phyloP scores from a whole-genome alignment of 2,113 vertebrate species.

The Gymnocephalus cernua region DNA sequence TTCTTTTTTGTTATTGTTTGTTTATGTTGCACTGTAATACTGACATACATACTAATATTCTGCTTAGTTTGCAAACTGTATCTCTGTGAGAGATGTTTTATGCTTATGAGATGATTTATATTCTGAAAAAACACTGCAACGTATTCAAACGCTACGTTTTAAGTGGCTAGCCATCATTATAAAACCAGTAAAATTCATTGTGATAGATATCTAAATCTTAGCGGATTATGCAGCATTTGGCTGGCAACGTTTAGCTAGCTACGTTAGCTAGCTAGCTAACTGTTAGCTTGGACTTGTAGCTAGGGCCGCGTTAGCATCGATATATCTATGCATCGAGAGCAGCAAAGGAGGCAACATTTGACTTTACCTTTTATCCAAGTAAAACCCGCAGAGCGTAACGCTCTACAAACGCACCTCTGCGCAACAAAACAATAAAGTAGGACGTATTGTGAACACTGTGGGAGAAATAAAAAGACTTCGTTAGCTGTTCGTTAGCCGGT shows the following conservation, averaged over 20 bases:
- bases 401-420: not conserved
- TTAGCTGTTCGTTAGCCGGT: conserved; percentile 51
- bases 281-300: conserved; percentile 49
- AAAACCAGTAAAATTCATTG: accelerated
- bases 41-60: too few species aligned
- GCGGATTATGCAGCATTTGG: not conserved
- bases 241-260: not conserved
- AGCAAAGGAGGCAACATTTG: not conserved
- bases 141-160: accelerated
- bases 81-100: too few species aligned
- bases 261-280: not conserved
- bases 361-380: conserved; percentile 59
- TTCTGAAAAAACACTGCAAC: too few species aligned
- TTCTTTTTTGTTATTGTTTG: too few species aligned
- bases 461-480: conserved; percentile 4
- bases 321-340: too few species aligned
- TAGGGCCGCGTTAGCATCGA: conserved; percentile 51
- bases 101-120: too few species aligned
- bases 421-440: not conserved
- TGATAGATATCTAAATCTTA: too few species aligned
- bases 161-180: not conserved
- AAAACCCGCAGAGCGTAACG: not conserved
- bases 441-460: too few species aligned
- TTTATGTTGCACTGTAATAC: too few species aligned
- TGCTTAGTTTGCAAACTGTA: too few species aligned